phyloP scores from a whole-genome alignment of 2,113 vertebrate genomes.

The Psittacula cyanocephala region DNA sequence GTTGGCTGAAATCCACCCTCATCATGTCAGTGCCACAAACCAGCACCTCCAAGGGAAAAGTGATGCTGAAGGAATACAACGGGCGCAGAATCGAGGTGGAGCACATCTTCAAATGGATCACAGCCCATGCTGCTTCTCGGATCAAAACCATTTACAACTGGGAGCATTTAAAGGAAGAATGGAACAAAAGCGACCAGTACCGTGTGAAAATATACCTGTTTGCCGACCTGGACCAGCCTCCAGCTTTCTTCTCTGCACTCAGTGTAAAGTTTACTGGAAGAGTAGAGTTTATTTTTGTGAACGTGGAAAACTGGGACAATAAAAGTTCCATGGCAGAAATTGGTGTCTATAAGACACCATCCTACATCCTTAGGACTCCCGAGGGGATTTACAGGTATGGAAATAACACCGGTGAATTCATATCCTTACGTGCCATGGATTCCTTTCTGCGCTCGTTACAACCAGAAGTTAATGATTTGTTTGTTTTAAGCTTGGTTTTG shows the following conservation, averaged over 20 bases:
- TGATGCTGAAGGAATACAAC: conserved; percentile 93
- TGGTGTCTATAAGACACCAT: conserved; percentile 84
- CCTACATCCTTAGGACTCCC: conserved; percentile 93
- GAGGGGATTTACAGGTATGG: conserved; percentile 96
- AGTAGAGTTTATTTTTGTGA: conserved; percentile 97
- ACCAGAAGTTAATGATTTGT: conserved; percentile 96
- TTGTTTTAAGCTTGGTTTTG: conserved; percentile 93
- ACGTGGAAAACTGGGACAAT: conserved; percentile 89
- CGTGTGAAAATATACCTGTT: conserved; percentile 94
- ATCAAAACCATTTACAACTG: conserved; percentile 89
- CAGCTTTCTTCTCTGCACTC: conserved; percentile 93
- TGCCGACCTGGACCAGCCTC: conserved; percentile 89
- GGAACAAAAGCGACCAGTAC: conserved; percentile 85
- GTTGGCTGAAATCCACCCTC: conserved; percentile 93
- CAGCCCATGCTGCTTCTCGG: conserved; percentile 89
- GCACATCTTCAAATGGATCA: conserved; percentile 98
- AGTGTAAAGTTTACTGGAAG: conserved; percentile 98
- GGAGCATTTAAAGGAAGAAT: conserved; percentile 86
- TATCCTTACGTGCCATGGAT: conserved; percentile 94
- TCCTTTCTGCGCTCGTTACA: conserved; percentile 93
- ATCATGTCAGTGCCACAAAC: conserved; percentile 98
- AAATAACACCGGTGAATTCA: conserved; percentile 91
- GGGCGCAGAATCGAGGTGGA: conserved; percentile 86
- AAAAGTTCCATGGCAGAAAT: conserved; percentile 86
- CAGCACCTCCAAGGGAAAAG: conserved; percentile 94